phyloP scores from a whole-genome alignment of 2,113 vertebrate species.

The Glaucomys volans region DNA sequence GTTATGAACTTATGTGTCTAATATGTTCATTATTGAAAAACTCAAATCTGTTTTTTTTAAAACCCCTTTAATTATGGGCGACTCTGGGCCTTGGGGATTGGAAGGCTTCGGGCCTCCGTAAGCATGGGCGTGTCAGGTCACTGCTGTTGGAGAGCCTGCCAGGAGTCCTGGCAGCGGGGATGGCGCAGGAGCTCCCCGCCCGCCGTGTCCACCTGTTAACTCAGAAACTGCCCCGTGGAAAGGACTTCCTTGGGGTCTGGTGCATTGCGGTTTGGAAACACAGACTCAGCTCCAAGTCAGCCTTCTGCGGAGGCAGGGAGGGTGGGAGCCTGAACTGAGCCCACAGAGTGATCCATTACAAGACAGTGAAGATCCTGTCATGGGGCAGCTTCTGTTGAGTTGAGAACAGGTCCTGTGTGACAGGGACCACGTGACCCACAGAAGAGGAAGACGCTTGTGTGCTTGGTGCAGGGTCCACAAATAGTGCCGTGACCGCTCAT shows the following conservation, averaged over 20 bases:
- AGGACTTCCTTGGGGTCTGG: background rate
- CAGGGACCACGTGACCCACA: no score
- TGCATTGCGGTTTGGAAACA: background rate
- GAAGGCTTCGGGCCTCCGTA: background rate
- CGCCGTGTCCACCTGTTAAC: background rate
- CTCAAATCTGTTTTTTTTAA: background rate
- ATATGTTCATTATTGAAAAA: constrained; percentile 17
- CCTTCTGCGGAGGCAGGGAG: background rate
- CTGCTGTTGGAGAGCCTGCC: no score
- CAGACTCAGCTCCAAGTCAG: background rate
- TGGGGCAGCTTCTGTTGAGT: background rate
- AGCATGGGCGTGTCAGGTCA: no score
- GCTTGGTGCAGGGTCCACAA: no score
- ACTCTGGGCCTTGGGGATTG: background rate
- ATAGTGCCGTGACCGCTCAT: no score
- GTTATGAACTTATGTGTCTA: background rate
- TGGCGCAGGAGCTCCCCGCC: no score
- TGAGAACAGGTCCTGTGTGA: background rate
- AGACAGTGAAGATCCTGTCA: background rate
- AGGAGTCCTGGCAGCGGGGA: no score
- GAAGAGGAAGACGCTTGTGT: background rate
- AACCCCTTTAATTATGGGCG: background rate
- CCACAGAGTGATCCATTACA: background rate
- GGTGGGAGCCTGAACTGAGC: background rate
- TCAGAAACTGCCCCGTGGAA: background rate